These are phyloP conservation scores for Mohoua ochrocephala DNA, from an alignment of 2,113 vertebrate genomes.

Conservation along the genomic window DNA sequence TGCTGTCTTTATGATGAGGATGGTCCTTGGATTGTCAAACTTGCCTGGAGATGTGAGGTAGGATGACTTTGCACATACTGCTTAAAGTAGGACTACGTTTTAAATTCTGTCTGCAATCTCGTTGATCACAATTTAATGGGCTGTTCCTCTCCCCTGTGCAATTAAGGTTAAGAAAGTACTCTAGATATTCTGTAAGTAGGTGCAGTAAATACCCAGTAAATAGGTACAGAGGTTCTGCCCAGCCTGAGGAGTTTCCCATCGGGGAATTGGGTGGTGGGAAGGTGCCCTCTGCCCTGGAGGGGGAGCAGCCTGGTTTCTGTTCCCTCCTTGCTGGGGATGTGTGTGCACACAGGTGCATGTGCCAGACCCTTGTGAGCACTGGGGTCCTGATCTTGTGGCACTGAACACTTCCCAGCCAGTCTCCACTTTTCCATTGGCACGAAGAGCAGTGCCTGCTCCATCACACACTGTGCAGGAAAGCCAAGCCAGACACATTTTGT, in stretches of 20 bases:
- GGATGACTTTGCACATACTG: background rate
- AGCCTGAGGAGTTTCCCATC: background rate
- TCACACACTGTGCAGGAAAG: background rate
- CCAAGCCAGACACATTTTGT: background rate
- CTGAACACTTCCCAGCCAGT: background rate
- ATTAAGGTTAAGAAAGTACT: background rate
- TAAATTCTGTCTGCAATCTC: background rate
- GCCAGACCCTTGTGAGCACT: background rate
- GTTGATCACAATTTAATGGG: background rate
- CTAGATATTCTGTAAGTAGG: background rate
- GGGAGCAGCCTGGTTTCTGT: background rate
- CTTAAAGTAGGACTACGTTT: background rate
- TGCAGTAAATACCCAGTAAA: background rate
- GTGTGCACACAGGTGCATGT: fast-evolving
- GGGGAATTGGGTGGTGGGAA: background rate
- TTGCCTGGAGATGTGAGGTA: background rate
- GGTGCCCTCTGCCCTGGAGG: background rate
- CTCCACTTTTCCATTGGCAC: fast-evolving
- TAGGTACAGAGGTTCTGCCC: background rate
- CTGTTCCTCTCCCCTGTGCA: background rate
- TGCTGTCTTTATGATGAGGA: background rate
- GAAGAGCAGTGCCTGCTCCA: background rate
- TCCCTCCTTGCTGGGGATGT: background rate
- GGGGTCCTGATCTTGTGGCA: background rate
- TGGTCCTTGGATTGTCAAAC: background rate